Percentiles rank a stretch among this genome's conserved stretches.
Evolutionary conservation across 2,888 invertebrate species (phyloP).

Genomic region (Chironomus riparius): DNA sequence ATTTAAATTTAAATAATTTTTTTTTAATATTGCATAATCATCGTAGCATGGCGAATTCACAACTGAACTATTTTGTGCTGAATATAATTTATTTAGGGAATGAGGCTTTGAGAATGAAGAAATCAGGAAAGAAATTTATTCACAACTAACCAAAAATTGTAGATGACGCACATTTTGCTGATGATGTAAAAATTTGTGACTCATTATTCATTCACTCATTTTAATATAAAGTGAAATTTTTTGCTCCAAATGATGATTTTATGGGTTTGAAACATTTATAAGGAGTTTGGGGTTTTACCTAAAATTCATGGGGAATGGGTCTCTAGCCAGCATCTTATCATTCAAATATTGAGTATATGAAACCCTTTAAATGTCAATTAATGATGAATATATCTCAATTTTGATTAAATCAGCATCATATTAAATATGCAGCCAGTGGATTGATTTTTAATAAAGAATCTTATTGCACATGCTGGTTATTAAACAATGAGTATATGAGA

Average conservation of each 20-base stretch:
- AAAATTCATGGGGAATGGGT: too few species aligned
- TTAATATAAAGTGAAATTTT: background rate
- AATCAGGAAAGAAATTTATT: too few species aligned
- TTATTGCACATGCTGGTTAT: background rate
- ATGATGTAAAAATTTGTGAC: background rate
- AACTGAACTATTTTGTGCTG: background rate
- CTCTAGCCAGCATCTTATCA: too few species aligned
- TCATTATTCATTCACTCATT: conserved; percentile 22
- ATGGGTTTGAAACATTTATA: background rate
- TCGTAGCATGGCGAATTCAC: background rate
- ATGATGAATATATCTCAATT: background rate
- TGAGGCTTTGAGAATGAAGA: background rate
- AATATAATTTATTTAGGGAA: too few species aligned
- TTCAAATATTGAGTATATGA: too few species aligned
- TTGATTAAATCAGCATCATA: too few species aligned
- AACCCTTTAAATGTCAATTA: background rate
- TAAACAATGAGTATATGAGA: background rate
- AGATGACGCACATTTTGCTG: background rate
- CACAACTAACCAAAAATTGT: background rate
- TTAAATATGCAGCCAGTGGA: too few species aligned
- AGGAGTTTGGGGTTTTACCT: too few species aligned
- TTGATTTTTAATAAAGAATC: too few species aligned
- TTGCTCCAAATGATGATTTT: background rate
- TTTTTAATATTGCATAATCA: background rate
- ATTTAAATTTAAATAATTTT: conserved; percentile 4